phyloP scores from a whole-genome alignment of 2,888 invertebrate genomes.

The Conops quadrifasciatus region DNA sequence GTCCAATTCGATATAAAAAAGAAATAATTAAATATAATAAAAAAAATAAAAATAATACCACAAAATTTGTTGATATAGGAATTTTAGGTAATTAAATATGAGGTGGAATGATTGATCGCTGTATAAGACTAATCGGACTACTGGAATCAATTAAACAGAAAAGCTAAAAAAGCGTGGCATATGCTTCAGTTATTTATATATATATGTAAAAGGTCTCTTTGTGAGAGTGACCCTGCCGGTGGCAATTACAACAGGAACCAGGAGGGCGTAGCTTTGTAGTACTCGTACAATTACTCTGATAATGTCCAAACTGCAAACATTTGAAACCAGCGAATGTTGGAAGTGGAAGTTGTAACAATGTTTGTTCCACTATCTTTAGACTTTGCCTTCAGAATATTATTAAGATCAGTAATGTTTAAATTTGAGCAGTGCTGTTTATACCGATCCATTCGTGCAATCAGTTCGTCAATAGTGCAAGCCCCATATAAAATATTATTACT shows the following conservation, averaged over 20 bases:
- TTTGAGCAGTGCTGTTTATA: not conserved
- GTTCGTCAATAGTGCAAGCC: not conserved
- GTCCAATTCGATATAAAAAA: too few species aligned
- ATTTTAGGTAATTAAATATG: not conserved
- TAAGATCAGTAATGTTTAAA: not conserved
- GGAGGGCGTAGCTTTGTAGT: not conserved
- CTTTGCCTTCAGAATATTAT: not conserved
- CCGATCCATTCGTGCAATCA: not conserved
- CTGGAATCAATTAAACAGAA: not conserved
- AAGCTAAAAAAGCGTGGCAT: not conserved
- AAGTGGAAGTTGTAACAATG: not conserved
- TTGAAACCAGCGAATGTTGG: slow-evolving; percentile 1
- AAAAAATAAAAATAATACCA: too few species aligned
- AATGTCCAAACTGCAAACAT: not conserved
- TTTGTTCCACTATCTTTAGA: not conserved
- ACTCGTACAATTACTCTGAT: too few species aligned
- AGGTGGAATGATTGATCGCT: not conserved
- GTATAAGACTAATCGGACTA: not conserved
- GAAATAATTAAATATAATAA: too few species aligned
- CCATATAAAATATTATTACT: slow-evolving; percentile 2
- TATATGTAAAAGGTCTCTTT: not conserved
- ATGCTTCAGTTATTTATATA: not conserved
- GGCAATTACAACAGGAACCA: slow-evolving; percentile 1
- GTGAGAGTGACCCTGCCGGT: not conserved
- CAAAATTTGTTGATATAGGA: not conserved